Percentiles rank a stretch among this genome's conserved stretches.
These are phyloP conservation scores for Coendou prehensilis DNA, from an alignment of 2,797 vertebrate genomes.

Conservation along the genomic window DNA sequence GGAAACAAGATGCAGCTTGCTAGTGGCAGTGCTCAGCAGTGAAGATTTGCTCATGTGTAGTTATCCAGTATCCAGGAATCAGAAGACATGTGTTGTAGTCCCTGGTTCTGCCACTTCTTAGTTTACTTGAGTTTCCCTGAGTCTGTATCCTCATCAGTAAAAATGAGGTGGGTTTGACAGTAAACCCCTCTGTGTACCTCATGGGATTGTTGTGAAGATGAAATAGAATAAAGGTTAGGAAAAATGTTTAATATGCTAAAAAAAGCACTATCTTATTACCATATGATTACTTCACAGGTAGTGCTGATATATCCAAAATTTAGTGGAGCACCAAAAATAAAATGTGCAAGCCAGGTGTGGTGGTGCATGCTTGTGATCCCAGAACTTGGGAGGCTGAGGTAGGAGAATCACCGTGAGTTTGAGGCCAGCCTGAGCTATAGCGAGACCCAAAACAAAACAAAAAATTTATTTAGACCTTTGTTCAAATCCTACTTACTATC, in stretches of 20 bases:
- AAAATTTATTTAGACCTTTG: slow-evolving; percentile 33
- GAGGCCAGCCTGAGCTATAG: not conserved
- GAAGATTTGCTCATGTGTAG: not conserved
- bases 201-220: not conserved
- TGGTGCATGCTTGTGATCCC: not conserved
- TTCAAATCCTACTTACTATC: slow-evolving; percentile 3
- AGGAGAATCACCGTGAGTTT: not conserved
- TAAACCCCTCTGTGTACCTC: not conserved
- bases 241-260: not conserved
- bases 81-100: not conserved
- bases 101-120: not conserved
- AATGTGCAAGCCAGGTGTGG: not conserved
- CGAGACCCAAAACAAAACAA: not conserved
- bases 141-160: slow-evolving; percentile 40
- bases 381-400: not conserved
- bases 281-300: not conserved
- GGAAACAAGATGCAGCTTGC: slow-evolving; percentile 44
- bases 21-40: not conserved
- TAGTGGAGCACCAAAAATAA: slow-evolving; percentile 1
- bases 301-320: not conserved
- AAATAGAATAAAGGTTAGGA: slow-evolving; percentile 21
- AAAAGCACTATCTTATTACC: not conserved
- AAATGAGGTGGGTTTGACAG: slow-evolving; percentile 43
- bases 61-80: not conserved
- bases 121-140: slow-evolving; percentile 21